Base-by-base conservation (phyloP, 2,888 invertebrate genomes). In the Drosophila fulvimacula region DNA sequence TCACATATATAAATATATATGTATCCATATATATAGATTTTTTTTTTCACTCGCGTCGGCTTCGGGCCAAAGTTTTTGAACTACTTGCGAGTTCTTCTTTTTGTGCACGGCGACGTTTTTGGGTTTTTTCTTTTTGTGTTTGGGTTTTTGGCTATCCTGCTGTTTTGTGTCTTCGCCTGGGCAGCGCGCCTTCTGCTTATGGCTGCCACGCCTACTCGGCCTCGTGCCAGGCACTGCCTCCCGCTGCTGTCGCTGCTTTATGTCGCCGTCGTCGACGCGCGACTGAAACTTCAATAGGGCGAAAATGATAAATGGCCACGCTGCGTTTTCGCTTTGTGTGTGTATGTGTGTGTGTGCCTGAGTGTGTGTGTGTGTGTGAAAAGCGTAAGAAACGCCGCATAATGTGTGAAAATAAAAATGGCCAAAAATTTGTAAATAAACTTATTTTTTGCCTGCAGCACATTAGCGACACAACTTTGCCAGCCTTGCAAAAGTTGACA, bases 261-360 rank as follows among this genome's bases (percentile, higher is more conserved):
- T 82, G 89, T 89, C 73, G 70, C 66, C 78, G 81, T 67, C 68
- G 70, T 70, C 74, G 86, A 73, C 85, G 87, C 84, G 84, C 68
- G 74, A 76, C 84, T 72, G 68, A 84, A 84, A 87, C 88, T 89
- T 86, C 89, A 86, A 89, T 86, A 85, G 81, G 86, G 90, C 77
- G 76, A 86, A 86, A 86, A 86, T 86, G 86, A 86, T 88, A 86
- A 86, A 86, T 86, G 81, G 83, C 88, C 76, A 60, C 69, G 82
- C 79, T 79, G 85, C 77, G 85, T 60, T 81, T 76, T 76, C 74
- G 60, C 66, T 76, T 70, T 70, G 60, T 48, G 10, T 34, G 19
- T 27, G 17, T 42, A 15, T 58, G 24, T 19, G 53, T 42, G 41
- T 51, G 1, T 17, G 27, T 21, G 15, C 38, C 5, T 42, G 19